These are phyloP conservation scores for Malthinus flaveolus DNA, from an alignment of 2,888 invertebrate genomes.

Conservation along the genomic window DNA sequence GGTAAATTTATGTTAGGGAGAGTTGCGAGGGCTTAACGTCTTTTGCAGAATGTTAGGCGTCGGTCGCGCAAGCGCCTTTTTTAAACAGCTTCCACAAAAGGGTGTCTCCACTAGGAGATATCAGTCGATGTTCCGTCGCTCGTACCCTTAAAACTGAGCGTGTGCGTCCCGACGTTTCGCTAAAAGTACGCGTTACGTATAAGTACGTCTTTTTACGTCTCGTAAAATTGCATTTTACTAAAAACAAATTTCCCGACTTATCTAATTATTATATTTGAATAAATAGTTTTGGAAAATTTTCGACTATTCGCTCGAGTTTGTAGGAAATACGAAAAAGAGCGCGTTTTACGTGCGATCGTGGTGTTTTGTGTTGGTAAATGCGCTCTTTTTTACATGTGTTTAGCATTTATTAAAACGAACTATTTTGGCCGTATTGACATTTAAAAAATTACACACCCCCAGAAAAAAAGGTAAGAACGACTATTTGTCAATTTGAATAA, in stretches of 20 bases:
- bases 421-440: background rate
- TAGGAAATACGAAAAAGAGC: background rate
- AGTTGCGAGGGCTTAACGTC: slow-evolving; percentile 30
- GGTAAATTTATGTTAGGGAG: slow-evolving; percentile 16
- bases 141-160: slow-evolving; percentile 27
- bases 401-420: background rate
- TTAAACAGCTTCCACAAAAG: slow-evolving; percentile 42
- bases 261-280: background rate
- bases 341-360: background rate
- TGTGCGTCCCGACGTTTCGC: slow-evolving; percentile 18
- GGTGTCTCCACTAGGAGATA: slow-evolving; percentile 39
- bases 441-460: no score
- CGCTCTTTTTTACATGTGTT: background rate
- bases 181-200: slow-evolving; percentile 24
- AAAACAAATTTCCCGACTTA: background rate
- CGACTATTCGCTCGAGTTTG: background rate
- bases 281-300: background rate
- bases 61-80: slow-evolving; percentile 42
- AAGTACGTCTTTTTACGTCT: slow-evolving; percentile 14
- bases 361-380: background rate
- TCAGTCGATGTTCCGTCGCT: slow-evolving; percentile 40
- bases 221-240: background rate
- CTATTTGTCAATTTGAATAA: background rate
- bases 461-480: no score
- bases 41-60: slow-evolving; percentile 42